Conservation (phyloP, 2,888 invertebrate species). For the Antitype chi region DNA sequence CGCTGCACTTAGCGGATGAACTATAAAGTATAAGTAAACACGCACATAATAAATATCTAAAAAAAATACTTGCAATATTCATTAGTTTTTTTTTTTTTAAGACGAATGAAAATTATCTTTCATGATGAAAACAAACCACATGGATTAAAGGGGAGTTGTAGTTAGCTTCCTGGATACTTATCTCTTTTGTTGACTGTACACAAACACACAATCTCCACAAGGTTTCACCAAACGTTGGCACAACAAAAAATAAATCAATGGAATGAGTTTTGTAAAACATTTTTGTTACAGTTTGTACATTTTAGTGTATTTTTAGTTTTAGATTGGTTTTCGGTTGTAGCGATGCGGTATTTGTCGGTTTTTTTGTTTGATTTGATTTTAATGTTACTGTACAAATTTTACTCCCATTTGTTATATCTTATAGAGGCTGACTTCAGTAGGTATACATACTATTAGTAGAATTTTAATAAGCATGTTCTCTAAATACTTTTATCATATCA, state of each 20-base stretch:
- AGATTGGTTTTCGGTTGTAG: conserved; percentile 34
- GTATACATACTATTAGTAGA: background rate
- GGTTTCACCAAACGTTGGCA: conserved; percentile 43
- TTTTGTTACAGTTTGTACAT: conserved; percentile 39
- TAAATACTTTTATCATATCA: too few relatives aligned
- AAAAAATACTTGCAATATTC: background rate
- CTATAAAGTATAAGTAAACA: background rate
- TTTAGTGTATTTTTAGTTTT: conserved; percentile 44
- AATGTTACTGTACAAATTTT: conserved; percentile 3
- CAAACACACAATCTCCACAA: conserved; percentile 35
- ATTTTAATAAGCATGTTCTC: too few relatives aligned
- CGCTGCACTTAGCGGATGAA: background rate
- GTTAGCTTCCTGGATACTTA: conserved; percentile 8
- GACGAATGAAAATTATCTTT: background rate
- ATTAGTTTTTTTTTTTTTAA: background rate
- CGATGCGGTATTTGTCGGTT: conserved; percentile 9
- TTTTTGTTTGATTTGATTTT: conserved; percentile 27
- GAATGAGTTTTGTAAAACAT: conserved; percentile 49
- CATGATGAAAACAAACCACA: background rate
- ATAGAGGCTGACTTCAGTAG: background rate
- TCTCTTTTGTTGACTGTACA: conserved; percentile 23
- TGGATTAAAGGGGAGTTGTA: background rate
- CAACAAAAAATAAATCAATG: conserved; percentile 56
- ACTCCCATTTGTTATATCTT: background rate
- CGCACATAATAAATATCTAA: background rate